Base-by-base conservation (phyloP, 2,888 invertebrate species). In the Parnassius orleans region DNA sequence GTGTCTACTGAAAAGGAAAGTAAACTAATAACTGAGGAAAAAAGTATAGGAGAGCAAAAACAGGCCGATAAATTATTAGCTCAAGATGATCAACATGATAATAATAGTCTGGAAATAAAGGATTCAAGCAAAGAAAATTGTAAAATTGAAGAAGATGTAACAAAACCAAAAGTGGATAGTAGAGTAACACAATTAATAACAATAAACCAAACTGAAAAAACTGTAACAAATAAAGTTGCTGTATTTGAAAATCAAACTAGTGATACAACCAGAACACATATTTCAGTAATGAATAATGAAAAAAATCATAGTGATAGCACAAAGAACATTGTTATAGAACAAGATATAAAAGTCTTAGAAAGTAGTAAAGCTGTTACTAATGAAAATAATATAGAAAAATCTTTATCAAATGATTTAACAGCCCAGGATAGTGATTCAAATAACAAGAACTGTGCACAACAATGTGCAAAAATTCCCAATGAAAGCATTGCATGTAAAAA, bases 1-100 rank as follows among this genome's bases (percentile, higher is more conserved):
- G 14, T 48, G 51, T 3, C 47, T 47, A n/a, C n/a, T 50, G 53
- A 53, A 47, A 56, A 48, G 11, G 60, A 63, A 33, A 24, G 1
- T 44, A 53, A 56, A 47, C n/a, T 42, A 47, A 48, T n/a, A 33
- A 24, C 10, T 41, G 47, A 58, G n/a, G 56, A 64, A 47, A 41
- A 55, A 44, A 47, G 11, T 41, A 58, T 65, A 44, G 53, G 43
- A 24, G 11, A 24, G 33, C 9, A 57, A 47, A 19, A 50, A 44
- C 15, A n/a, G 14, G 3, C 42, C 14, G n/a, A 57, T 19, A 24
- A 24, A 44, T 10, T 14, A n/a, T 2, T 15, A 53, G 12, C 10
- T 9, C 3, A 14, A 53, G 14, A 55, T 10, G 59, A 41, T 46
- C n/a, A 50, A 24, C 46, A 53, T 43, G 42, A 10, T 15, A 7